phyloP scores from a whole-genome alignment of 2,888 invertebrate species.

The Drosophila histrio region DNA sequence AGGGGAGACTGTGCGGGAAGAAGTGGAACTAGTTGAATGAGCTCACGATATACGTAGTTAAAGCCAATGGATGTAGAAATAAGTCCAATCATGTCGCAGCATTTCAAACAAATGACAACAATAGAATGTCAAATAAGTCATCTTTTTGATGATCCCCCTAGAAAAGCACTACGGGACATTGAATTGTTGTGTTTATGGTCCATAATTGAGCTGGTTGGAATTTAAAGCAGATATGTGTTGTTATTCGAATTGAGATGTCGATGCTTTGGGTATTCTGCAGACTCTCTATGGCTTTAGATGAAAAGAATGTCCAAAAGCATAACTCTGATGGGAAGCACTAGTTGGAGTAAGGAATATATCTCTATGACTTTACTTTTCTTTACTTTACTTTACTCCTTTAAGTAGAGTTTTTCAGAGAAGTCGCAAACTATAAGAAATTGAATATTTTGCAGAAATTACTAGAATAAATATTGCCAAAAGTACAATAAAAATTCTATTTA shows the following conservation, averaged over 20 bases:
- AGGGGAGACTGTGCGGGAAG: background rate
- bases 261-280: background rate
- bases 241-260: background rate
- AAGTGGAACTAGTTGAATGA: slow-evolving; percentile 36
- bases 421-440: no score
- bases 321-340: background rate
- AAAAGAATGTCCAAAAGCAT: background rate
- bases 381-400: no score
- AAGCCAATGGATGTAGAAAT: slow-evolving; percentile 24
- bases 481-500: no score
- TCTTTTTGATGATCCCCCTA: slow-evolving; percentile 33
- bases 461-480: no score
- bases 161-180: slow-evolving; percentile 8
- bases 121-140: slow-evolving; percentile 50
- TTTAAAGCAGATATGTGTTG: slow-evolving; percentile 11
- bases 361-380: no score
- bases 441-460: no score
- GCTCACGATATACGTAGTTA: slow-evolving; percentile 7
- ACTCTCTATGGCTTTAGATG: background rate
- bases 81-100: slow-evolving; percentile 46
- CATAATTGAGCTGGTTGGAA: slow-evolving; percentile 9
- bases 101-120: slow-evolving; percentile 44
- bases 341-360: no score
- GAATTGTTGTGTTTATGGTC: slow-evolving; percentile 32
- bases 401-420: no score